These are phyloP conservation scores for Gymnarchus niloticus DNA, from an alignment of 2,113 vertebrate genomes.

Conservation along the genomic window DNA sequence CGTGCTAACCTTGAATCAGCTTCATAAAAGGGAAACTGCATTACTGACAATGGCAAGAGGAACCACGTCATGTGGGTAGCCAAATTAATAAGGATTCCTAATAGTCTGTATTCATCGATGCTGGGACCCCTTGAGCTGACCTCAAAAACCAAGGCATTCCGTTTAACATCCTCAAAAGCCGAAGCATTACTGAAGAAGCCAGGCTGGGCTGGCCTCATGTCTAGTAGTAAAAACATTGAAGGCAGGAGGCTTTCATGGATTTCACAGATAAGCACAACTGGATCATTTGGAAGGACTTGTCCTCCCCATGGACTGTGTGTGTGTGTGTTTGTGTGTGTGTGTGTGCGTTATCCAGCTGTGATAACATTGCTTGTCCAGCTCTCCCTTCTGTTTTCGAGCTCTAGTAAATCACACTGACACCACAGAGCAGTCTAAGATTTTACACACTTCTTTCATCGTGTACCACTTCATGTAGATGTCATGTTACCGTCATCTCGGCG, in stretches of 20 bases:
- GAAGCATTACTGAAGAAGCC: background rate
- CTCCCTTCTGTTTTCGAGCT: background rate
- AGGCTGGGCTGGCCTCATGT: background rate
- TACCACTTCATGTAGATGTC: background rate
- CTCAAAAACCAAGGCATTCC: background rate
- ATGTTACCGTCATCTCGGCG: background rate
- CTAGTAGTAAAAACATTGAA: background rate
- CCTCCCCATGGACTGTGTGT: too few relatives aligned
- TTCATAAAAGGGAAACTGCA: background rate
- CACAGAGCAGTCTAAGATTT: background rate
- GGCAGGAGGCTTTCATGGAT: background rate
- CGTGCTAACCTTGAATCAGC: background rate
- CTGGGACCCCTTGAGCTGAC: background rate
- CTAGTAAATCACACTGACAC: background rate
- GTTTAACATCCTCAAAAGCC: background rate
- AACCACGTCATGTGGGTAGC: background rate
- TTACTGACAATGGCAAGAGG: background rate
- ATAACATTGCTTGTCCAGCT: background rate
- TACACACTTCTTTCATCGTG: background rate
- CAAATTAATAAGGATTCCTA: background rate
- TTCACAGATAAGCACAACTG: background rate
- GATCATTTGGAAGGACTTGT: background rate
- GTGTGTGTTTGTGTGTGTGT: too few relatives aligned
- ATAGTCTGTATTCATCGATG: background rate
- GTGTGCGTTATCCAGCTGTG: background rate